A percentile compares a stretch with the other conserved stretches of the same genome.
phyloP scores from a whole-genome alignment of 2,888 invertebrate genomes.

The Agrotis segetum region DNA sequence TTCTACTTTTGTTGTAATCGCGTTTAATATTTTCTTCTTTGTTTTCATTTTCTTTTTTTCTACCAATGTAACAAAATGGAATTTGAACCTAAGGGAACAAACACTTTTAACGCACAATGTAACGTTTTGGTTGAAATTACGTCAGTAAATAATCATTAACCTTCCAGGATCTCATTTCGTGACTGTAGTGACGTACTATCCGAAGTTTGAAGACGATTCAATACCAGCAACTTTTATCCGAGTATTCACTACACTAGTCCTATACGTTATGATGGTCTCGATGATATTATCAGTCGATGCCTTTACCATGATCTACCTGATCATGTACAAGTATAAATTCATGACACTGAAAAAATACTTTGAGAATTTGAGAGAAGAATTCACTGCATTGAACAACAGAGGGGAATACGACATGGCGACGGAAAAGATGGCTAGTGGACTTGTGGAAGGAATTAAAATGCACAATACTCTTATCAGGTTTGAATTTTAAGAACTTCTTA shows the following conservation, averaged over 20 bases:
- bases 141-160: neutral
- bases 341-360: constrained; percentile 83
- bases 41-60: neutral
- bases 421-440: constrained; percentile 73
- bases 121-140: neutral
- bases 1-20: neutral
- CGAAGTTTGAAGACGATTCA: constrained; percentile 77
- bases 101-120: neutral
- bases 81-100: neutral
- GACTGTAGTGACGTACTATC: constrained; percentile 84
- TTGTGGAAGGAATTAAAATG: constrained; percentile 83
- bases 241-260: constrained; percentile 73
- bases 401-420: constrained; percentile 70
- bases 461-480: constrained; percentile 82
- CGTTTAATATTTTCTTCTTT: neutral
- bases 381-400: constrained; percentile 67
- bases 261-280: constrained; percentile 76
- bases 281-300: constrained; percentile 83
- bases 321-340: constrained; percentile 85
- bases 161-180: constrained; percentile 83
- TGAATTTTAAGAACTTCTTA: neutral
- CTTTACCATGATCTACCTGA: constrained; percentile 79
- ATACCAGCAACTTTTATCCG: constrained; percentile 70
- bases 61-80: no score
- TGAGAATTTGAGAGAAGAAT: constrained; percentile 74